Conservation (phyloP, 2,113 vertebrate species). For the Charadrius vociferus region DNA sequence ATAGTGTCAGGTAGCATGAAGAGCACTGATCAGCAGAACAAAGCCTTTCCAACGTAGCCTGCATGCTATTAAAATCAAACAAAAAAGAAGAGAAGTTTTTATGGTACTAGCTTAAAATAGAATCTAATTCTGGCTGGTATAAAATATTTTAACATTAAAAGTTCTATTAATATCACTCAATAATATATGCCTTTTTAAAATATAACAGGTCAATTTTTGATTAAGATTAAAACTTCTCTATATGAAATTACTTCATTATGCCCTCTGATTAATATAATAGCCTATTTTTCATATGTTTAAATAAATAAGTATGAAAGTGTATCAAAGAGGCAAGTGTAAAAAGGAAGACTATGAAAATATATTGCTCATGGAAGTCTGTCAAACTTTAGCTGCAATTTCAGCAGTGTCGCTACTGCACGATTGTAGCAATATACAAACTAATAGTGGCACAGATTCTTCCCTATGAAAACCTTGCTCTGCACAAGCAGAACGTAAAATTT, state of each 20-base stretch:
- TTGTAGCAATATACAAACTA: neutral
- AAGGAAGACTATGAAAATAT: neutral
- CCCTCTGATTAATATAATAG: constrained; percentile 9
- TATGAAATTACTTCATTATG: constrained; percentile 21
- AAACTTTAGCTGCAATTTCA: neutral
- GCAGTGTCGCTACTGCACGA: neutral
- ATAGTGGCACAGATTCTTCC: neutral
- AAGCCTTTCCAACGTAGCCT: neutral
- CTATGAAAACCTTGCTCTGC: neutral
- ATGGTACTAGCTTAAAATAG: neutral
- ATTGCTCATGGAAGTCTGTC: neutral
- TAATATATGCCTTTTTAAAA: constrained; percentile 52
- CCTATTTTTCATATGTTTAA: constrained; percentile 6
- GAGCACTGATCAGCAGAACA: neutral
- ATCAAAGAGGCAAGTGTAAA: neutral
- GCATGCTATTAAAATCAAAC: neutral
- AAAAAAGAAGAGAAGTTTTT: neutral
- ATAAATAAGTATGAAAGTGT: constrained; percentile 26
- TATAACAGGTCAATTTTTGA: constrained; percentile 27
- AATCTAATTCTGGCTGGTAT: constrained; percentile 26
- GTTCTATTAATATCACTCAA: constrained; percentile 55
- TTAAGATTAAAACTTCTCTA: constrained; percentile 16
- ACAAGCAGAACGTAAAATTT: constrained; percentile 16
- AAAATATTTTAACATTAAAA: constrained; percentile 42
- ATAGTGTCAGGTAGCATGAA: neutral